Base-by-base conservation (phyloP, 2,113 vertebrate species). In the Chroicocephalus ridibundus region DNA sequence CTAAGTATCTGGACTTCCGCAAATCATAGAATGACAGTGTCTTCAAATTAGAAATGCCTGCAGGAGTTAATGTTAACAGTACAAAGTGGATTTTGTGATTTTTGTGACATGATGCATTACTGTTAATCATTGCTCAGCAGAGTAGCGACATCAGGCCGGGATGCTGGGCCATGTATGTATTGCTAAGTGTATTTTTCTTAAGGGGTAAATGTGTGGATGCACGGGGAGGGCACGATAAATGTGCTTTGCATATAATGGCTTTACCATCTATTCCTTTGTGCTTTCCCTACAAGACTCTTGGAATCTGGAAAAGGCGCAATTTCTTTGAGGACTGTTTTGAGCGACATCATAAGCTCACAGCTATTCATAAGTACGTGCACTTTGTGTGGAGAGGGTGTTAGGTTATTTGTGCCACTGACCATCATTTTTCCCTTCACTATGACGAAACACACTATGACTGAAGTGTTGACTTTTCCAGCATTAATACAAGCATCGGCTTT, bases 391-490 rank as follows among this genome's bases (percentile, higher is more conserved):
- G n/a, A 46, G 29, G 26, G 6, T 78, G 14, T 76, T 89, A 31
- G 11, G 9, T 6, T 74, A 40, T 84, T 84, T 82, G 15, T 0
- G 0, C 84, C 76, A 69, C 52, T 71, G 32, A 42, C n/a, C 44
- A 6, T 70, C 2, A 14, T 75, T 79, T 90, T 87, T 26, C 27
- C 52, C 22, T 84, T n/a, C 31, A 3, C 46, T 85, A 0, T 52
- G 70, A 47, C 7, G 12, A 79, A 91, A 72, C 52, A 40, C 52
- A n/a, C 17, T 40, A 13, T 62, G 52, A 91, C 87, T 70, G 38
- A 77, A 84, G 24, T 71, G 51, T 71, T 93, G 82, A 44, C 55
- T 90, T 94, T 79, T 62, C 55, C 25, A 47, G 38, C 82, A 66
- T 62, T 74, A 36, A 52, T 78, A 70, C 20, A 80, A 86, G 44